phyloP scores from a whole-genome alignment of 2,113 vertebrate species.

The Anseranas semipalmata region DNA sequence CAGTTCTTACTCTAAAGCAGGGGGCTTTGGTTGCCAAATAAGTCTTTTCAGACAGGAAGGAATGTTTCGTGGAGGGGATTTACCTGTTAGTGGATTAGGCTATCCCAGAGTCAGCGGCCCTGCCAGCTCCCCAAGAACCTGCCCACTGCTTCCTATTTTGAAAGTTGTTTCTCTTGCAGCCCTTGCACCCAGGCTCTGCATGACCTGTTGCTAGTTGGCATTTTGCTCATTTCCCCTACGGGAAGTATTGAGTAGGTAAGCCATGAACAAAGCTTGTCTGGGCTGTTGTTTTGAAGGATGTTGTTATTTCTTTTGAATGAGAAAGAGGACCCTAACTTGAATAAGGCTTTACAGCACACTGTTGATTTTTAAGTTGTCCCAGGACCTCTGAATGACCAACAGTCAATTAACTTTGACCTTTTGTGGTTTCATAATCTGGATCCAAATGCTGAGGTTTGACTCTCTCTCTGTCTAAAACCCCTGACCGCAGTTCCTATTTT shows the following conservation, averaged over 20 bases:
- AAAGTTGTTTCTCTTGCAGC: background rate
- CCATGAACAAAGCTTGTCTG: background rate
- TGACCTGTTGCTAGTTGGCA: background rate
- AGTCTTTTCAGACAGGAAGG: conserved; percentile 51
- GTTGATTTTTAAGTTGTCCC: conserved; percentile 16
- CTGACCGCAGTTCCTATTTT: conserved; percentile 12
- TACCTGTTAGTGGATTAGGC: conserved; percentile 50
- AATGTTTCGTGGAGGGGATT: conserved; percentile 59
- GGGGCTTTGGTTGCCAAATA: conserved; percentile 27
- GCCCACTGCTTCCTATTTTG: background rate
- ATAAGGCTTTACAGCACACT: background rate
- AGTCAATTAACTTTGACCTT: conserved; percentile 12
- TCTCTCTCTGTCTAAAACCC: conserved; percentile 15
- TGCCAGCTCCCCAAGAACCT: background rate
- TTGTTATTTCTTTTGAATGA: accelerated
- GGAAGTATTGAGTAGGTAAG: background rate
- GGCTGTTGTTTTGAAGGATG: background rate
- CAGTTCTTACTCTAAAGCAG: conserved; percentile 31
- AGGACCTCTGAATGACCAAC: conserved; percentile 54
- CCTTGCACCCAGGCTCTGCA: background rate
- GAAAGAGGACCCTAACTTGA: background rate
- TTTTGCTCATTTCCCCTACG: background rate
- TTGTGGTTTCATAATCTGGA: conserved; percentile 31
- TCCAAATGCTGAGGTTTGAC: conserved; percentile 27
- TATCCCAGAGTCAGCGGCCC: background rate